A percentile compares a stretch with the other conserved stretches of the same genome.
phyloP scores from a whole-genome alignment of 2,113 vertebrate species.

The Paralichthys olivaceus region DNA sequence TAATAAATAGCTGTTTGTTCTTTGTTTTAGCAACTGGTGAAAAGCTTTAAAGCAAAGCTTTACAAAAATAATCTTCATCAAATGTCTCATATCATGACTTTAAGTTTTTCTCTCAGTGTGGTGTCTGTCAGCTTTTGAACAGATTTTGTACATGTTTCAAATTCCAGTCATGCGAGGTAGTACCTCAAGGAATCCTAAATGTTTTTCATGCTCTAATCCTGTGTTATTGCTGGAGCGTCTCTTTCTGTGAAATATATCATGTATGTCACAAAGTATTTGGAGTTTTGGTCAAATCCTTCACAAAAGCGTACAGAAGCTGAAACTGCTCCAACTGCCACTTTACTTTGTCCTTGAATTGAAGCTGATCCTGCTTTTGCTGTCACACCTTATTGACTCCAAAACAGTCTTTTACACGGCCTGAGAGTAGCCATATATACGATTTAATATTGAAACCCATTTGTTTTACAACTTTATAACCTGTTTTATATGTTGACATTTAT shows the following conservation, averaged over 20 bases:
- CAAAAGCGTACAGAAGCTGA: not conserved
- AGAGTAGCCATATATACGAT: not conserved
- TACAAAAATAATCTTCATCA: not conserved
- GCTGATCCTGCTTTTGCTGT: not conserved
- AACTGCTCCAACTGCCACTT: not conserved
- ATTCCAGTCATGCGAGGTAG: not conserved
- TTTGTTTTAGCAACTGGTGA: too few species aligned
- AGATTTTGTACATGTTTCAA: not conserved
- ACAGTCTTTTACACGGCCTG: not conserved
- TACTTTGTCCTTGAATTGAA: not conserved
- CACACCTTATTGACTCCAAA: not conserved
- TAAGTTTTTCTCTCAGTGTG: not conserved
- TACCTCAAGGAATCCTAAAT: not conserved
- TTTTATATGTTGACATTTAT: not conserved
- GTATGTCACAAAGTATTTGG: not conserved
- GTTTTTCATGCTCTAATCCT: not conserved
- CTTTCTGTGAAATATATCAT: not conserved
- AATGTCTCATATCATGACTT: not conserved
- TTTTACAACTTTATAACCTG: not conserved
- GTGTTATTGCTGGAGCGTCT: not conserved
- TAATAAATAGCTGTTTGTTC: not conserved
- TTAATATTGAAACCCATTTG: not conserved
- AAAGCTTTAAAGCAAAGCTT: not conserved
- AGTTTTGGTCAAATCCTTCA: too few species aligned
- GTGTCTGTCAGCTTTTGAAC: not conserved